Evolutionary conservation across 2,113 vertebrate species (phyloP).

Genomic region (Glaucomys volans): DNA sequence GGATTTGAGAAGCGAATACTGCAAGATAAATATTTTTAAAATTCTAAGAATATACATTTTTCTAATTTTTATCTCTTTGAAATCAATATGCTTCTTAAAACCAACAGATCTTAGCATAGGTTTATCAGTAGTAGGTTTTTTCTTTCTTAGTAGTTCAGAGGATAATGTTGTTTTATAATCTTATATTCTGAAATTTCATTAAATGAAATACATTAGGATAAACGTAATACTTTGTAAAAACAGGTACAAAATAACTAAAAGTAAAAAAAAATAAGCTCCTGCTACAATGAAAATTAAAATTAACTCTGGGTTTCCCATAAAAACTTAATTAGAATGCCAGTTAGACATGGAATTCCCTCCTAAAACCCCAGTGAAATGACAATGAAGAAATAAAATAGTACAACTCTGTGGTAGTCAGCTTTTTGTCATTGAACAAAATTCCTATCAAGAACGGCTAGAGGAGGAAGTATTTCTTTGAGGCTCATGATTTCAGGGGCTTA

Average conservation of each 20-base stretch:
- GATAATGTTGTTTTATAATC: slow-evolving; percentile 12
- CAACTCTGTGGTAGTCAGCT: background rate
- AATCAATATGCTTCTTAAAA: background rate
- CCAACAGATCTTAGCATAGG: background rate
- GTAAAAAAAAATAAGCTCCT: background rate
- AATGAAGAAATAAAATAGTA: background rate
- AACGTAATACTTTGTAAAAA: slow-evolving; percentile 23
- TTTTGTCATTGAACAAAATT: too few relatives aligned
- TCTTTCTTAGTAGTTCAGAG: background rate
- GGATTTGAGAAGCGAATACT: background rate
- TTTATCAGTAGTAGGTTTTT: background rate
- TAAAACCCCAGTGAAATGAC: background rate
- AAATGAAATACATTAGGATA: background rate
- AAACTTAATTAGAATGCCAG: background rate
- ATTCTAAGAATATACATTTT: background rate
- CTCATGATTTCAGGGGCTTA: too few relatives aligned
- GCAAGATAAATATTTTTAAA: background rate
- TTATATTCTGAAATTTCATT: background rate
- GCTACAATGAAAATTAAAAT: background rate
- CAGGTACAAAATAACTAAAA: slow-evolving; percentile 15
- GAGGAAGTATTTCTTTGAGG: too few relatives aligned
- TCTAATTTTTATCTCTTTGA: slow-evolving; percentile 29
- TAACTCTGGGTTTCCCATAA: slow-evolving; percentile 7
- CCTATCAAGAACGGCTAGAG: too few relatives aligned
- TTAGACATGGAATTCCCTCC: background rate